Conservation (phyloP, 2,797 vertebrate species). For the Sarcophilus harrisii region DNA sequence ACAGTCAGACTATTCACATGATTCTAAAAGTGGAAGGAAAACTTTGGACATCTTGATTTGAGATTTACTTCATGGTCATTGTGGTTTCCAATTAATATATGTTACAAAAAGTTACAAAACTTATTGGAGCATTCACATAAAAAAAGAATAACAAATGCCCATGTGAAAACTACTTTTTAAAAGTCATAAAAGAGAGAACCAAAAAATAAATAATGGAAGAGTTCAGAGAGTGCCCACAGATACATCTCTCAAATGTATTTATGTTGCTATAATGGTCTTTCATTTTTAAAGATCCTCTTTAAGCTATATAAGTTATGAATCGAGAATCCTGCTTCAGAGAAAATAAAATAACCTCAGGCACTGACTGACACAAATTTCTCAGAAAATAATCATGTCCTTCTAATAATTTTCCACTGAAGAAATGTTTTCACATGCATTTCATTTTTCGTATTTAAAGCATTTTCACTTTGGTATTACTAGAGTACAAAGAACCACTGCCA, state of each 20-base stretch:
- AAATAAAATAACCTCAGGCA: slow-evolving; percentile 28
- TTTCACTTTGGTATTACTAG: slow-evolving; percentile 32
- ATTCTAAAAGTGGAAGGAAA: slow-evolving; percentile 33
- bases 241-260: slow-evolving; percentile 22
- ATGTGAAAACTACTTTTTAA: background rate
- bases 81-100: slow-evolving; percentile 24
- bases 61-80: slow-evolving; percentile 46
- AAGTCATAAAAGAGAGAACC: slow-evolving; percentile 30
- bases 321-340: background rate
- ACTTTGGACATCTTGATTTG: slow-evolving; percentile 29
- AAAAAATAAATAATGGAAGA: slow-evolving; percentile 35
- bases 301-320: slow-evolving; percentile 1
- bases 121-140: slow-evolving; percentile 8
- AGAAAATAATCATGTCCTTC: slow-evolving; percentile 15
- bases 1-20: background rate
- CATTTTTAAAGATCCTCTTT: slow-evolving; percentile 30
- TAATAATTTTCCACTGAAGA: slow-evolving; percentile 15
- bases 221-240: background rate
- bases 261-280: slow-evolving; percentile 4
- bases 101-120: slow-evolving; percentile 5
- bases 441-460: slow-evolving; percentile 39
- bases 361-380: background rate
- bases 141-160: background rate
- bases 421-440: slow-evolving; percentile 27
- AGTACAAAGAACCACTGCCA: slow-evolving; percentile 51